Percentiles rank a stretch among this genome's conserved stretches.
These are phyloP conservation scores for Toxotes jaculatrix DNA, from an alignment of 2,113 vertebrate genomes.

Conservation along the genomic window DNA sequence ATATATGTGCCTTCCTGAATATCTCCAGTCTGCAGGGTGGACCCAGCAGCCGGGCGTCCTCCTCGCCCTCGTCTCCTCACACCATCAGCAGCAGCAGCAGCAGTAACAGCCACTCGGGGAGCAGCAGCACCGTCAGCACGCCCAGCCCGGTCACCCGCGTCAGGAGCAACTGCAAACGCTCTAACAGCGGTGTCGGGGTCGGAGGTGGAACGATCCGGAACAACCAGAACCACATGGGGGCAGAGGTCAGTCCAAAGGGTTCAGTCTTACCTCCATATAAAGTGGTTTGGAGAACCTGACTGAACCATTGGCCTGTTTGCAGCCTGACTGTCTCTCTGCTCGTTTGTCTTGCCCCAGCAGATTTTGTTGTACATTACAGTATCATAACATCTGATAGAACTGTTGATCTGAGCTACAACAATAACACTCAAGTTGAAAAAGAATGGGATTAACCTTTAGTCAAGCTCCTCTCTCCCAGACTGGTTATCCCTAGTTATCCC, in stretches of 20 bases:
- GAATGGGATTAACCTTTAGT: no score
- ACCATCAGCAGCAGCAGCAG: slow-evolving; percentile 78
- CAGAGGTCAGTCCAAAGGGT: slow-evolving; percentile 53
- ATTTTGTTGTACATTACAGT: no score
- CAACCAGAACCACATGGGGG: slow-evolving; percentile 28
- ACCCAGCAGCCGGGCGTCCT: slow-evolving; percentile 71
- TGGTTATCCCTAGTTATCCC: no score
- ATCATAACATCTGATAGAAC: no score
- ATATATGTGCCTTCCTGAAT: slow-evolving; percentile 71
- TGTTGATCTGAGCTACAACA: no score
- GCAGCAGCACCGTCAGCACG: slow-evolving; percentile 85
- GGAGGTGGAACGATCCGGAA: neutral
- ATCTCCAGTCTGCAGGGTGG: slow-evolving; percentile 77
- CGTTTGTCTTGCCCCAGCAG: no score
- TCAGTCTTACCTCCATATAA: no score
- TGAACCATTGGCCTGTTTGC: no score
- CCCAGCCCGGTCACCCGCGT: slow-evolving; percentile 80
- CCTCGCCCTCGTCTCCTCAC: slow-evolving; percentile 73
- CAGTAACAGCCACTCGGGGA: slow-evolving; percentile 84
- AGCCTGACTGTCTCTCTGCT: no score
- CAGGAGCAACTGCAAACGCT: slow-evolving; percentile 79
- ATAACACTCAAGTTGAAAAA: no score
- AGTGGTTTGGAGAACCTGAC: no score
- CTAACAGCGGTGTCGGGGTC: slow-evolving; percentile 4
- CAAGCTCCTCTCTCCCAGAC: no score